Evolutionary conservation across 2,888 invertebrate species (phyloP).

Genomic region (Metopia argyrocephala): DNA sequence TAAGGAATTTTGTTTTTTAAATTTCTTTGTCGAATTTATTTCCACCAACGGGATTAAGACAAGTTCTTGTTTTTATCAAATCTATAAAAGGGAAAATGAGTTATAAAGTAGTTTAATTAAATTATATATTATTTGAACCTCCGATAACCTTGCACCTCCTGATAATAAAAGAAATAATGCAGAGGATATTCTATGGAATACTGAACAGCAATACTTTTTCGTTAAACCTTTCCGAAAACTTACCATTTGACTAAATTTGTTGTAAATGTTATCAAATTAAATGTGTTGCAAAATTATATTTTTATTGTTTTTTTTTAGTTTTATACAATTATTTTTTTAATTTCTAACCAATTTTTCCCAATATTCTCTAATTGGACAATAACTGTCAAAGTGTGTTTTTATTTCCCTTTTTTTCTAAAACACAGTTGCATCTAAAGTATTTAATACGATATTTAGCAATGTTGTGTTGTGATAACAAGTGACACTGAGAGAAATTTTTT

Average conservation of each 20-base stretch:
- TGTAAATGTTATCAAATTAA: not conserved
- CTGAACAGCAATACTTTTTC: not conserved
- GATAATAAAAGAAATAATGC: not conserved
- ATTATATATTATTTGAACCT: slow-evolving; percentile 7
- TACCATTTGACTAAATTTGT: slow-evolving; percentile 26
- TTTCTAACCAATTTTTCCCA: slow-evolving; percentile 17
- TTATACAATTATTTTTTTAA: not conserved
- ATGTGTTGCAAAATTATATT: not conserved
- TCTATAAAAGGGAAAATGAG: not conserved
- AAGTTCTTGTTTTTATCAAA: not conserved
- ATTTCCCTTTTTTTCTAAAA: slow-evolving; percentile 13
- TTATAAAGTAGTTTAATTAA: not conserved
- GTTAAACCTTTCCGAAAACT: not conserved
- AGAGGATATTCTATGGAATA: not conserved
- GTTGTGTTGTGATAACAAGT: not conserved
- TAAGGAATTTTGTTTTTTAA: not conserved
- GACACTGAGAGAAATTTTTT: not conserved
- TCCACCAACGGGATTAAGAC: slow-evolving; percentile 17
- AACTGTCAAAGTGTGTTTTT: slow-evolving; percentile 46
- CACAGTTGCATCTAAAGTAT: slow-evolving; percentile 11
- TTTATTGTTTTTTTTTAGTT: not conserved
- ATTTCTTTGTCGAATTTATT: not conserved
- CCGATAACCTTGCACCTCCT: slow-evolving; percentile 30
- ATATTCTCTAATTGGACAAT: slow-evolving; percentile 23
- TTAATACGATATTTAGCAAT: not conserved